Percentiles rank a stretch among this genome's conserved stretches.
phyloP scores from a whole-genome alignment of 1,140 invertebrate species.

The Oryctes rhinoceros region DNA sequence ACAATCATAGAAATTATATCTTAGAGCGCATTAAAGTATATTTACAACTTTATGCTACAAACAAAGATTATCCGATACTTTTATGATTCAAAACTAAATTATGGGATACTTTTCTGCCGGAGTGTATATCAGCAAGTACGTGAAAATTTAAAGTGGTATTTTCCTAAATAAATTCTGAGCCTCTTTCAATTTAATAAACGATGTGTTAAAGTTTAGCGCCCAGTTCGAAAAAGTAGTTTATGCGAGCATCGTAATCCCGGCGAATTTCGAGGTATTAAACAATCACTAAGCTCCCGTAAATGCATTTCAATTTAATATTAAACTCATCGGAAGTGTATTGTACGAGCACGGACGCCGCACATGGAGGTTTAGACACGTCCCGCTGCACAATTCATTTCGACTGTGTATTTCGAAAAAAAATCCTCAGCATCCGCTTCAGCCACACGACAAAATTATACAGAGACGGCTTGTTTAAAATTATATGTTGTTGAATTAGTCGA shows the following conservation, averaged over 20 bases:
- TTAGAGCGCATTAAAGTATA: too few species aligned
- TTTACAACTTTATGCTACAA: too few species aligned
- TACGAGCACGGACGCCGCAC: conserved; percentile 42
- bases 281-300: conserved; percentile 41
- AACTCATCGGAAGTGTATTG: conserved; percentile 50
- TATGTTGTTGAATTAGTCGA: neutral
- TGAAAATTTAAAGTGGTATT: neutral
- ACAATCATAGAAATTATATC: too few species aligned
- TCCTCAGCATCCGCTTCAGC: neutral
- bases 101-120: too few species aligned
- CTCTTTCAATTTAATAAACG: neutral
- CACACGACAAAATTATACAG: conserved; percentile 13
- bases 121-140: too few species aligned
- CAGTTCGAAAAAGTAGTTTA: conserved; percentile 18
- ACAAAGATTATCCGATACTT: too few species aligned
- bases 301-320: conserved; percentile 46
- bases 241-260: conserved; percentile 22
- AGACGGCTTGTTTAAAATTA: neutral
- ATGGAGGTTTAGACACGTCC: conserved; percentile 48
- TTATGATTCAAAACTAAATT: too few species aligned
- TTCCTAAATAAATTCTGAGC: neutral
- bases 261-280: conserved; percentile 40
- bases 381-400: conserved; percentile 49
- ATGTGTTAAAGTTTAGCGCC: conserved; percentile 1
- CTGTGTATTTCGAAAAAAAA: conserved; percentile 28